Base-by-base conservation (phyloP, 2,113 vertebrate genomes). In the Upupa epops region DNA sequence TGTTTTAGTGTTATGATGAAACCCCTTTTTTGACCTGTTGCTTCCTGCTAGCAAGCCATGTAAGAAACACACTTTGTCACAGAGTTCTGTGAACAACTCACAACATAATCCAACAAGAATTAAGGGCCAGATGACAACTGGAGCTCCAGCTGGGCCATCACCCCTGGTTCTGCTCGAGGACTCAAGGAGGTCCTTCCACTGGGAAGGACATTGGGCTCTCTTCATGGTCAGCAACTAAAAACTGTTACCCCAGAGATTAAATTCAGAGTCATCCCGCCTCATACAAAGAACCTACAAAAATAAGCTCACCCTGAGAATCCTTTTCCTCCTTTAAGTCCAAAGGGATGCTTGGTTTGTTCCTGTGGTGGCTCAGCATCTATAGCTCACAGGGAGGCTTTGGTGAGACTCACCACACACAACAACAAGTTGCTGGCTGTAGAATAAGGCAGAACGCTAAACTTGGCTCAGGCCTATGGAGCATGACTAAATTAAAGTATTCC, bases 221-320 rank as follows among this genome's bases (percentile, higher is more conserved):
- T 24, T 18, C 2, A 5, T 20, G 60, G 28, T 64, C 42, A 71
- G 20, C 5, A 20, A 31, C 17, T 69, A 71, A 68, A 48, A n/a
- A 0, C 15, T 31, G 9, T 68, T 79, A 42, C 25, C n/a, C 28
- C 25, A 56, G 71, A 71, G 24, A 5, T 49, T 56, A 58, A 42
- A 13, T 61, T 69, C n/a, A 40, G 13, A 65, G 31, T 37, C 59
- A 56, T 71, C 37, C 61, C 68, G 26, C n/a, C 18, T 89, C 13
- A 1, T 86, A 45, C 37, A 29, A 73, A 34, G 6, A 83, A 4
- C 3, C 18, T 0, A 1, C 49, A 70, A 31, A 77, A 88, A 51
- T 0, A 0, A 69, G 19, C 40, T 58, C 11, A 40, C 76, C 0
- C 0, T 3, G 4, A 78, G 52, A 86, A 36, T 59, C 17, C 14